Evolutionary conservation across 1,140 invertebrate species (phyloP).

Genomic region (Drosophila navojoa): DNA sequence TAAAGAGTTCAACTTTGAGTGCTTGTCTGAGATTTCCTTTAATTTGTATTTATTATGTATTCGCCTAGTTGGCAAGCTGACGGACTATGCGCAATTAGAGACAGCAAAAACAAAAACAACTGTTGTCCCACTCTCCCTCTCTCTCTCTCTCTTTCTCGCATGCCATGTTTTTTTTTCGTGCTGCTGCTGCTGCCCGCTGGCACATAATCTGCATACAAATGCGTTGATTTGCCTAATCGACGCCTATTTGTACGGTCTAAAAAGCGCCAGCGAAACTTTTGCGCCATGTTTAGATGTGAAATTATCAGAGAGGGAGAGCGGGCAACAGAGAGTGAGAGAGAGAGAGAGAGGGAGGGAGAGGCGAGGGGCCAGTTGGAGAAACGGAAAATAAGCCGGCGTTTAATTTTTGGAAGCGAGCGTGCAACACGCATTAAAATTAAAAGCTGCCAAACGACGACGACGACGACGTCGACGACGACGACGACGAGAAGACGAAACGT

Average conservation of each 20-base stretch:
- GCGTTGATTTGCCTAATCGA: slow-evolving; percentile 81
- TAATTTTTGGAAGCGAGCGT: slow-evolving; percentile 76
- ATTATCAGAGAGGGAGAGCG: slow-evolving; percentile 34
- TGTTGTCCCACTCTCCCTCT: neutral
- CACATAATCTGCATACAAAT: slow-evolving; percentile 82
- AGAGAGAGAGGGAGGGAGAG: neutral
- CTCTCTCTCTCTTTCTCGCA: neutral
- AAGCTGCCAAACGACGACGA: slow-evolving; percentile 53
- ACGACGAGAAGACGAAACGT: neutral
- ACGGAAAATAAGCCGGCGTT: slow-evolving; percentile 72
- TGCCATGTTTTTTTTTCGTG: neutral
- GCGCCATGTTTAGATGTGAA: slow-evolving; percentile 61
- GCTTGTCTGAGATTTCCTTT: slow-evolving; percentile 37
- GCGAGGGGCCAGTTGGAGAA: slow-evolving; percentile 3
- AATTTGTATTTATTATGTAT: slow-evolving; percentile 57
- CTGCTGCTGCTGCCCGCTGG: slow-evolving; percentile 43
- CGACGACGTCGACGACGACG: slow-evolving; percentile 19
- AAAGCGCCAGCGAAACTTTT: slow-evolving; percentile 46
- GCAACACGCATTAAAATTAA: slow-evolving; percentile 80
- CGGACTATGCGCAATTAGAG: slow-evolving; percentile 72
- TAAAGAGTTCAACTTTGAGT: neutral
- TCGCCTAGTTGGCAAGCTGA: slow-evolving; percentile 62
- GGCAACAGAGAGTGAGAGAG: slow-evolving; percentile 9
- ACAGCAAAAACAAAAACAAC: slow-evolving; percentile 43
- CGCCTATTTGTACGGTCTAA: slow-evolving; percentile 74